Evolutionary conservation across 2,113 vertebrate species (phyloP), one percentile per base, ranked within the genome.

Genomic region (Coptodon rendalli): DNA sequence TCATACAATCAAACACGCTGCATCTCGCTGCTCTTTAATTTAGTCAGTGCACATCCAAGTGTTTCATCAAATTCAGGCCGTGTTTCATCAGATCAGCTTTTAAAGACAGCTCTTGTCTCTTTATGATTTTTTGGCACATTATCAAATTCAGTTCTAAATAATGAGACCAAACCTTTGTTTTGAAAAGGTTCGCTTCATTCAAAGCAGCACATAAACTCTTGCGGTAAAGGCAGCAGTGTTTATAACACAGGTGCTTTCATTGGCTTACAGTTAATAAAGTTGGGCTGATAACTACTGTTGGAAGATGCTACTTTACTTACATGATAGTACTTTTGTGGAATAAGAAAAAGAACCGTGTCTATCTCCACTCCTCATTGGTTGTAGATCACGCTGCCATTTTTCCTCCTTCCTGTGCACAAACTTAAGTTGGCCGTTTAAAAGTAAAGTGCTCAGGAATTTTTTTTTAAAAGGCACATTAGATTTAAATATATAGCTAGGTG

Each of bases 1-100:
- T 90, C 89, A 89, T 54, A 83, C 88, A 87, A 87, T 80, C 89
- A 89, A 40, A 87, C 63, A n/a, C 24, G 7, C 73, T 40, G 59
- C 85, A 80, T 63, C 84, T 84, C 61, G 9, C 81, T 52, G 85
- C 79, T 76, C 80, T 92, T 68, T 89, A 24, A 90, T 90, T 89
- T 24, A 54, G 80, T 13, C 43, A 3, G 17, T 16, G 27, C 34
- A 80, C 29, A 17, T 66, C 86, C n/a, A 5, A 89, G 61, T 66
- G 83, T 88, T 89, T 86, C 78, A 86, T 84, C 79, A 83, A 53
- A 80, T 54, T 83, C 63, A 34, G 7, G 43, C 73, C 52, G 10
- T 1, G 71, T 89, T 86, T 90, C 87, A 86, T 54, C 66, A 63
- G 34, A 5, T 36, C 13, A 16, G 57, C 36, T 79, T 86, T 90